Evolutionary conservation across 1,140 invertebrate genomes (phyloP), one percentile per base, ranked within the genome.

Genomic region (Agraylea sexmaculata): DNA sequence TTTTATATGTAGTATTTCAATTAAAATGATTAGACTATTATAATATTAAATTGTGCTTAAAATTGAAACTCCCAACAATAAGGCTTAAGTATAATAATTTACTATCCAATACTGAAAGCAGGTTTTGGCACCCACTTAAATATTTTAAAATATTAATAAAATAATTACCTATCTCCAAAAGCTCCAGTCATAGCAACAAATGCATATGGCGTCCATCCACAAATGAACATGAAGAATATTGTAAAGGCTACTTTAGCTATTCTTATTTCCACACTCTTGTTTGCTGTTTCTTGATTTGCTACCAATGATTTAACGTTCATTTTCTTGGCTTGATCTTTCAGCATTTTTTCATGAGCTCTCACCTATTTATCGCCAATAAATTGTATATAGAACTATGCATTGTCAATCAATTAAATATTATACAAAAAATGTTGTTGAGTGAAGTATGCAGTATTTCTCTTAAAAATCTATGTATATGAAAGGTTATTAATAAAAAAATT

Each of bases 291-390:
- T 49, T 79, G 73, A 56, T 80, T 80, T 1, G 73, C 71, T 8
- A 77, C 69, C 3, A 86, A 54, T 0, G 78, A 82, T 51, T 83
- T 81, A 0, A 85, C 76, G 49, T 86, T 86, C 82, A 85, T 86
- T 54, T 82, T 83, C 58, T 81, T 82, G 0, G 81, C 81, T 69
- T 84, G 80, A 13, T 79, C 77, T 27, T 72, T 67, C 29, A 89
- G 69, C 73, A 86, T 83, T 51, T 77, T 75, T 52, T 87, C 83
- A 55, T 89, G 84, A 16, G 67, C 66, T 0, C 74, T 68, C 1
- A 85, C 79, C 52, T 68, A 21, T 10, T 16, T 5, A 7, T 28
- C 10, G 10, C 19, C 2, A 17, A 10, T 37, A 25, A 27, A 35
- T 23, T 25, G 10, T 19, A 2, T 12, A 4, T 13, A 42, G 6